phyloP scores from a whole-genome alignment of 2,888 invertebrate species.

The Lamproptera curius region DNA sequence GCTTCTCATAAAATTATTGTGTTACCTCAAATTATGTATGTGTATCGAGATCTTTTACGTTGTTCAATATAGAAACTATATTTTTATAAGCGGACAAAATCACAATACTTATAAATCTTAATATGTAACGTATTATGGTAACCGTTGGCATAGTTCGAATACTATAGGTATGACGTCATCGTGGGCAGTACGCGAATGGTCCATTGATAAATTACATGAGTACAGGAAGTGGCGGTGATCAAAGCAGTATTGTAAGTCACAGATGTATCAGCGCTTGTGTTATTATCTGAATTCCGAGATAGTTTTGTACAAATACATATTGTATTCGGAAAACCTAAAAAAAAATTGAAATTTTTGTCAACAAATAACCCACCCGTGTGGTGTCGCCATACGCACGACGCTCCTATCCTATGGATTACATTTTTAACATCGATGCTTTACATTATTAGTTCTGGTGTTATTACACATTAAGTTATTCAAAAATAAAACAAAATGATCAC shows the following conservation, averaged over 20 bases:
- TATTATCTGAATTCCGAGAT: too few relatives aligned
- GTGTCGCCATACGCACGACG: too few relatives aligned
- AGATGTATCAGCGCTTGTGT: not conserved
- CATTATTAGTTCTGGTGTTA: too few relatives aligned
- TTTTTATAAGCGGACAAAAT: conserved; percentile 20
- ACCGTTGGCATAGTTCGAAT: not conserved
- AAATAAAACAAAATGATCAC: too few relatives aligned
- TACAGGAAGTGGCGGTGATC: conserved; percentile 52
- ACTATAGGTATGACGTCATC: conserved; percentile 8
- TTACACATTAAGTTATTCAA: too few relatives aligned
- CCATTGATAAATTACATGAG: conserved; percentile 45
- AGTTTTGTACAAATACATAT: too few relatives aligned
- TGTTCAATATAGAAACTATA: conserved; percentile 18
- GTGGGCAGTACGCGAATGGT: conserved; percentile 36
- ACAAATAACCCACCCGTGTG: too few relatives aligned
- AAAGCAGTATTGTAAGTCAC: conserved; percentile 32
- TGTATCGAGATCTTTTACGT: conserved; percentile 13
- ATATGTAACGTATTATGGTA: conserved; percentile 4
- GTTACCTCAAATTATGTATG: conserved; percentile 19
- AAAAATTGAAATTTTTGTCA: too few relatives aligned
- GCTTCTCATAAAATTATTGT: conserved; percentile 16
- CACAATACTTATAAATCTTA: conserved; percentile 17
- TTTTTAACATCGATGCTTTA: too few relatives aligned
- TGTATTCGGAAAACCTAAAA: too few relatives aligned
- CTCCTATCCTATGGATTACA: too few relatives aligned